A percentile compares a stretch with the other conserved stretches of the same genome.
Conservation (phyloP, 2,113 vertebrate species). For the Ovis aries region ARS-UI_Ramb_v3.0 NC_056055.1:190620501-190621000, state of each 20-base stretch:
- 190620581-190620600: not conserved
- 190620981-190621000: not conserved
- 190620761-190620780: not conserved
- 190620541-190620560: not conserved
- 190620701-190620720: not conserved
- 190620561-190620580: not conserved
- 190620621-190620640: not conserved
- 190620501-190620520: not conserved
- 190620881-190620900: not conserved
- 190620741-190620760: not conserved
- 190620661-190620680: not conserved
- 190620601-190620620: not conserved
- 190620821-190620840: not conserved
- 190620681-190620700: not conserved
- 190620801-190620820: not conserved
- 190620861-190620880: not conserved
- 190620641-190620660: not conserved
- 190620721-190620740: not conserved
- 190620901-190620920: not conserved
- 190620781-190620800: not conserved
- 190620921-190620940: not conserved
- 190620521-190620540: not conserved
- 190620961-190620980: not conserved
- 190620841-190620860: not conserved
- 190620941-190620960: not conserved